Evolutionary conservation across 2,888 invertebrate genomes (phyloP), one percentile per base, ranked within the genome.

Genomic region (Xylocampa areola): DNA sequence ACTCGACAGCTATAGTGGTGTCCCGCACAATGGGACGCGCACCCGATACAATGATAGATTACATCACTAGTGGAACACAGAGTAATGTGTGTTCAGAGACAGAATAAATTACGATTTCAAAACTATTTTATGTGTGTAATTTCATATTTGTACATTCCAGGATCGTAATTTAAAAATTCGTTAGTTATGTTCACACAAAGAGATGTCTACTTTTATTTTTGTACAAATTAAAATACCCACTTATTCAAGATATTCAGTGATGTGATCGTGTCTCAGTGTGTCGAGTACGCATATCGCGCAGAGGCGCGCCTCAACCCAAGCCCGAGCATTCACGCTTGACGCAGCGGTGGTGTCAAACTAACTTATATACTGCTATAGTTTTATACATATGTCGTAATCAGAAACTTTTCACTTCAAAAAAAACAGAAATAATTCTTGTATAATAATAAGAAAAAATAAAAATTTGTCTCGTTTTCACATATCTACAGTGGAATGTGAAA

Each of bases 261-360:
- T 62, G 62, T 61, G 52, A 17, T 39, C 37, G 29, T 41, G 4
- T 8, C 27, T 55, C 54, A 55, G 60, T 58, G 58, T 50, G 59
- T 21, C 57, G 60, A 43, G 48, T 62, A 61, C 60, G 60, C 37
- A 23, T 14, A 5, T 59, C 66, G 76, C 73, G 75, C 80, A 52
- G 48, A 48, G 44, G 76, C 76, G 79, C 81, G 83, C 92, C 92
- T 75, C 87, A 90, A 92, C 93, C 93, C 91, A 93, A 93, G 92
- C 93, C 92, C 92, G 92, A 91, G 88, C 92, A 93, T 93, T 93
- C 93, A 91, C 92, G 93, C 93, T 90, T 87, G 91, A 89, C 92
- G 90, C 80, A 83, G 85, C 77, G 79, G 85, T 84, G 83, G 76
- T 76, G 80, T 80, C 81, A 75, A 76, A 73, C 73, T 77, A 71